Evolutionary conservation across 2,797 vertebrate genomes (phyloP), one percentile per base, ranked within the genome.

Genomic region (Cirrhinus mrigala): DNA sequence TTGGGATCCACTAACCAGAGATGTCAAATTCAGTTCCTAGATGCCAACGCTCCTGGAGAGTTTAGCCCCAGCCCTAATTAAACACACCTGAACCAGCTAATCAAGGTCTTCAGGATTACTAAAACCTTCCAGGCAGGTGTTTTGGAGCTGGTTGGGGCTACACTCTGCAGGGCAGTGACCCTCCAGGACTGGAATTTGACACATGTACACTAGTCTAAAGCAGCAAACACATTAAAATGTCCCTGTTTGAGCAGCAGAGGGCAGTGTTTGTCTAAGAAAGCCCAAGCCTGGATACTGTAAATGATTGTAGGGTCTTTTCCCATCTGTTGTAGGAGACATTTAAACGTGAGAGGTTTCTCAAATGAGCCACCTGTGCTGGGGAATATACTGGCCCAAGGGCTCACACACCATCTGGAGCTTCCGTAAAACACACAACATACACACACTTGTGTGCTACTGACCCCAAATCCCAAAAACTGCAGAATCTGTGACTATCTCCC

Each of bases 301-400:
- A n/a, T 71, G 58, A 77, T 29, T 56, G 22, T 44, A 48, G 62
- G 81, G 24, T 81, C 64, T 52, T 68, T 82, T 76, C 44, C 86
- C 85, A 82, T 83, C 86, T 89, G 85, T 29, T 87, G 50, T 85
- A 24, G 56, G 54, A 84, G 60, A 64, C 29, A 44, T 58, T 64
- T 69, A 68, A 85, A 87, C 79, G 70, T 79, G 46, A 81, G 48
- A 83, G 33, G 60, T 85, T 84, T 80, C 69, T 85, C 44, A 82
- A 60, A 84, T 75, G 69, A 82, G 44, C 88, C 88, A 89, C 86
- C 88, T 89, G 86, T 83, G 44, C 81, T 52, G 22, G 88, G 83
- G 83, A 87, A 85, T 85, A 83, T 54, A 60, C 70, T 46, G 48
- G 33, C 83, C 24, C 44, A 24, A 44, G 79, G 56, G 6, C 48